Percentiles rank a stretch among this genome's conserved stretches.
Evolutionary conservation across 1,140 invertebrate genomes (phyloP).

Genomic region (Homalodisca vitripennis): DNA sequence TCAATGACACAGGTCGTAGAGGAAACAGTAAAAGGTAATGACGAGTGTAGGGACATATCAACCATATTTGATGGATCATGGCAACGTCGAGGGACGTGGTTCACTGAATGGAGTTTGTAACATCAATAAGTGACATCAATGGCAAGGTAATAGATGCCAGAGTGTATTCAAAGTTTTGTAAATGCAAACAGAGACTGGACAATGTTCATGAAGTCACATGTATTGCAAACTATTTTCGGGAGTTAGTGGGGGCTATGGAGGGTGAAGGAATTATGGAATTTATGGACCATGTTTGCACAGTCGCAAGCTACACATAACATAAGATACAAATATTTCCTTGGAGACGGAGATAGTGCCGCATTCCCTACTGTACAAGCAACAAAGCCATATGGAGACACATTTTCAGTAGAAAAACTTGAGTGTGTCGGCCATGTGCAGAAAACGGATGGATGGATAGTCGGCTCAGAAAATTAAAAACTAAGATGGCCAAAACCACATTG

Average conservation of each 20-base stretch:
- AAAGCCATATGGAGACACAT: constrained; percentile 36
- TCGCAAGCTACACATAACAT: constrained; percentile 32
- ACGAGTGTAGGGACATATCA: constrained; percentile 15
- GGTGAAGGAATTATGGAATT: constrained; percentile 15
- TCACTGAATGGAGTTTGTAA: constrained; percentile 32
- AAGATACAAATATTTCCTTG: constrained; percentile 36
- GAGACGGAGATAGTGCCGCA: constrained; percentile 35
- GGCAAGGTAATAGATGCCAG: constrained; percentile 33
- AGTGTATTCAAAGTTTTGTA: constrained; percentile 33
- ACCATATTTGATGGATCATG: constrained; percentile 36
- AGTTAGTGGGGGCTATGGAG: too few relatives aligned
- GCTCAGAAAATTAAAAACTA: too few relatives aligned
- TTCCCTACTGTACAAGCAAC: constrained; percentile 31
- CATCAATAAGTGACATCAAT: constrained; percentile 24
- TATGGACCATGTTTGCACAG: constrained; percentile 33
- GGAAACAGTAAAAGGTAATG: constrained; percentile 16
- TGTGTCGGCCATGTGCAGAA: too few relatives aligned
- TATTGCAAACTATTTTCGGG: constrained; percentile 36
- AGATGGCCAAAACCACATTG: too few relatives aligned
- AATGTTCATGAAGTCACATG: constrained; percentile 31
- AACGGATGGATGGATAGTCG: too few relatives aligned
- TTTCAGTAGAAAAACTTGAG: constrained; percentile 30
- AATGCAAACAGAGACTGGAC: constrained; percentile 18
- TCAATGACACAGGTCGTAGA: constrained; percentile 5
- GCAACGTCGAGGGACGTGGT: constrained; percentile 33